Evolutionary conservation across 2,888 invertebrate species (phyloP).

Genomic region (Allacma fusca): DNA sequence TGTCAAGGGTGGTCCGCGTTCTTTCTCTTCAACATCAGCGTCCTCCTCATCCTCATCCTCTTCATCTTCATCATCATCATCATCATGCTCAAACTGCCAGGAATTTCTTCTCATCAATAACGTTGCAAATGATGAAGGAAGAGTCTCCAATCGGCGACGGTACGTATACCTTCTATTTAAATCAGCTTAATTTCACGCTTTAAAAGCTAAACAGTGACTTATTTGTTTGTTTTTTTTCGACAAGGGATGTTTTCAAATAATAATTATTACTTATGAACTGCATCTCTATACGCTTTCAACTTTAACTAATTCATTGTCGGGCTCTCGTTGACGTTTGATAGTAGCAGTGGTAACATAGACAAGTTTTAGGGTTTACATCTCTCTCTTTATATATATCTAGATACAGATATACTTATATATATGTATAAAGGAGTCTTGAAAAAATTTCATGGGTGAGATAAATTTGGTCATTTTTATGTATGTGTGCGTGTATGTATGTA

Average conservation of each 20-base stretch:
- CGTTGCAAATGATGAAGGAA: slow-evolving; percentile 39
- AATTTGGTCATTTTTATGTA: too few species aligned
- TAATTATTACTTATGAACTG: not conserved
- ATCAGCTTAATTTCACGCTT: not conserved
- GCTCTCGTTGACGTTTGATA: too few species aligned
- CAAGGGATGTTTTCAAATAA: not conserved
- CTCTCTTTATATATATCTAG: too few species aligned
- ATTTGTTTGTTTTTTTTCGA: not conserved
- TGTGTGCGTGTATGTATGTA: too few species aligned
- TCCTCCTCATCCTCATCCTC: slow-evolving; percentile 36
- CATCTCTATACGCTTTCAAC: too few species aligned
- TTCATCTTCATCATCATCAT: slow-evolving; percentile 40
- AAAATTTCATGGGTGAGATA: too few species aligned
- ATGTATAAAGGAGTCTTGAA: too few species aligned
- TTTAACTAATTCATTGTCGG: too few species aligned
- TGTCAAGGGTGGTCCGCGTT: slow-evolving; percentile 45
- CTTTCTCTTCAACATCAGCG: slow-evolving; percentile 39
- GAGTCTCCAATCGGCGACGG: slow-evolving; percentile 38
- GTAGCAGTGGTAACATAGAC: too few species aligned
- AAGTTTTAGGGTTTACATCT: too few species aligned
- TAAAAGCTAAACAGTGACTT: not conserved
- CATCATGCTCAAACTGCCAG: slow-evolving; percentile 45
- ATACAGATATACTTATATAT: too few species aligned
- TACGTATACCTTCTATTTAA: slow-evolving; percentile 26
- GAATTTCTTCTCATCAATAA: slow-evolving; percentile 37